Percentiles rank a stretch among this genome's conserved stretches.
These are phyloP conservation scores for Salarias fasciatus DNA, from an alignment of 2,797 vertebrate species.

Conservation along the genomic window DNA sequence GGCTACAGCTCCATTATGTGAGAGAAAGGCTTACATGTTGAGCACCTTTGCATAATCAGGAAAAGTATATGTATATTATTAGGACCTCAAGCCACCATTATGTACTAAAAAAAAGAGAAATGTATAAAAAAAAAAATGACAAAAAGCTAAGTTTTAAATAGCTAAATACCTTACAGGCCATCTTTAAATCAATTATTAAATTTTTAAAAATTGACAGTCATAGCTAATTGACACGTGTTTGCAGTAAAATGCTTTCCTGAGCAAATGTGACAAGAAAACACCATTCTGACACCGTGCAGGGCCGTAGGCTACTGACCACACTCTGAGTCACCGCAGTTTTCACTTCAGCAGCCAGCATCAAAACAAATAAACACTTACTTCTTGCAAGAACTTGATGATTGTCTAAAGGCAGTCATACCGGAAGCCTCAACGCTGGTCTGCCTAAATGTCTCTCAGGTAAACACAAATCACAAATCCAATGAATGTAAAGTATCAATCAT, in stretches of 20 bases:
- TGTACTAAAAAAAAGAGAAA: background rate
- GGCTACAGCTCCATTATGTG: too few species aligned
- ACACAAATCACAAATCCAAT: too few species aligned
- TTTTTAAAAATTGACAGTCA: background rate
- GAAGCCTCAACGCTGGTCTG: too few species aligned
- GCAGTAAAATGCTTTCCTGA: background rate
- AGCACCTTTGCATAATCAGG: too few species aligned
- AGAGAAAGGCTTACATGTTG: too few species aligned
- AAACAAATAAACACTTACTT: slow-evolving; percentile 46
- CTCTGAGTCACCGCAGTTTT: slow-evolving; percentile 29
- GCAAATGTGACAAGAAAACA: slow-evolving; percentile 39
- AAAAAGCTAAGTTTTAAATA: background rate
- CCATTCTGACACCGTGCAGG: slow-evolving; percentile 14
- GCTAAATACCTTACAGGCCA: background rate
- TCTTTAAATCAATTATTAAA: slow-evolving; percentile 14
- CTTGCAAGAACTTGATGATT: slow-evolving; percentile 13
- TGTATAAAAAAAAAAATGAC: too few species aligned
- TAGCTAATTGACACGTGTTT: slow-evolving; percentile 14
- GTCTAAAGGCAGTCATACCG: too few species aligned
- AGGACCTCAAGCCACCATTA: background rate
- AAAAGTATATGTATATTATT: background rate
- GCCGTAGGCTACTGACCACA: slow-evolving; percentile 36
- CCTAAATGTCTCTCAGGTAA: too few species aligned
- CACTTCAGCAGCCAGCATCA: slow-evolving; percentile 35
- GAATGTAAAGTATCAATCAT: too few species aligned